Evolutionary conservation across 2,888 invertebrate genomes (phyloP).

Genomic region (Orchesellides sinensis): DNA sequence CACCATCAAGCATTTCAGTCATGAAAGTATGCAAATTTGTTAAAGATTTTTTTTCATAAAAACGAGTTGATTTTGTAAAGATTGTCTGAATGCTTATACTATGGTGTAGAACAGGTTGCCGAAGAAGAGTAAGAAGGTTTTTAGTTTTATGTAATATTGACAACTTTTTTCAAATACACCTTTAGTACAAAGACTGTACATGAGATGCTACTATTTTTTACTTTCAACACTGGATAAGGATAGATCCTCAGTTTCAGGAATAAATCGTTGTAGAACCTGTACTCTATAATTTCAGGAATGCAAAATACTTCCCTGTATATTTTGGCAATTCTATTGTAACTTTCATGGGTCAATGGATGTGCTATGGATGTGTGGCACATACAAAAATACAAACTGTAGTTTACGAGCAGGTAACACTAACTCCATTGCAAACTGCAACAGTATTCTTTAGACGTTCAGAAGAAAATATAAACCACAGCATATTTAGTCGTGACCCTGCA

Average conservation of each 20-base stretch:
- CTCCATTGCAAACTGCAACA: background rate
- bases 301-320: background rate
- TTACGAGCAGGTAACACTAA: background rate
- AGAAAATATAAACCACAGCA: too few species aligned
- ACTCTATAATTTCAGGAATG: too few species aligned
- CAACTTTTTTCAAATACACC: too few species aligned
- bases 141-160: too few species aligned
- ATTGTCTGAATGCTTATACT: background rate
- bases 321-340: background rate
- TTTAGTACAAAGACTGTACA: too few species aligned
- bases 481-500: too few species aligned
- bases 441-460: background rate
- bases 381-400: background rate
- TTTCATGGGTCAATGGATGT: too few species aligned
- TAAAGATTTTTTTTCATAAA: background rate
- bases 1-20: background rate
- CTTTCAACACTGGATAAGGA: too few species aligned
- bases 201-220: background rate
- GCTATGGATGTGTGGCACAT: too few species aligned
- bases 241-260: too few species aligned
- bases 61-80: slow-evolving; percentile 1
- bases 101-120: background rate
- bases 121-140: background rate
- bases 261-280: too few species aligned
- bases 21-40: slow-evolving; percentile 39